phyloP scores from a whole-genome alignment of 2,888 invertebrate species.

The Ectemnius cavifrons region DNA sequence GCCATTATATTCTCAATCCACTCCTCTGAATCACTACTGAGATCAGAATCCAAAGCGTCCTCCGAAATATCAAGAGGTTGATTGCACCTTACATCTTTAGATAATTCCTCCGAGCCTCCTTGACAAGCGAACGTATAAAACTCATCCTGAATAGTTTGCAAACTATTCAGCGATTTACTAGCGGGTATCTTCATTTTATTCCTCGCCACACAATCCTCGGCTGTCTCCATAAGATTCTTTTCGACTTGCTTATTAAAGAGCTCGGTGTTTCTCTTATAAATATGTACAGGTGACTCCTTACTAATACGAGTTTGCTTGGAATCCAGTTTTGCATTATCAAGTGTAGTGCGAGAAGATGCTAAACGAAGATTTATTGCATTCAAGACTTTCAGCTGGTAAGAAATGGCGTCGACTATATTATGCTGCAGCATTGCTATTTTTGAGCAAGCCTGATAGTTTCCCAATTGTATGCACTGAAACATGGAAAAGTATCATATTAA shows the following conservation, averaged over 20 bases:
- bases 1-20: constrained; percentile 44
- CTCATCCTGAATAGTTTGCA: constrained; percentile 72
- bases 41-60: constrained; percentile 58
- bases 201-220: constrained; percentile 69
- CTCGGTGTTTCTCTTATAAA: constrained; percentile 64
- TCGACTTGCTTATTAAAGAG: constrained; percentile 73
- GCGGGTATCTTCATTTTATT: constrained; percentile 72
- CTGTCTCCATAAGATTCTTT: constrained; percentile 72
- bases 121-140: constrained; percentile 77
- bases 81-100: constrained; percentile 68
- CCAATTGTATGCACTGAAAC: constrained; percentile 75
- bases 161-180: constrained; percentile 74
- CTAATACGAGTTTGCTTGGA: not conserved
- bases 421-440: constrained; percentile 77
- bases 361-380: constrained; percentile 60
- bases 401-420: constrained; percentile 76
- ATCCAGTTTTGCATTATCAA: constrained; percentile 17
- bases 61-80: constrained; percentile 62
- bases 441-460: constrained; percentile 78
- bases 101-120: constrained; percentile 77
- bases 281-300: not conserved
- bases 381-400: constrained; percentile 76
- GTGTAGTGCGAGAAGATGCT: constrained; percentile 34
- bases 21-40: constrained; percentile 32
- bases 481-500: too few species aligned